Evolutionary conservation across 1,140 invertebrate genomes (phyloP).

Genomic region (Neocloeon triangulifer): DNA sequence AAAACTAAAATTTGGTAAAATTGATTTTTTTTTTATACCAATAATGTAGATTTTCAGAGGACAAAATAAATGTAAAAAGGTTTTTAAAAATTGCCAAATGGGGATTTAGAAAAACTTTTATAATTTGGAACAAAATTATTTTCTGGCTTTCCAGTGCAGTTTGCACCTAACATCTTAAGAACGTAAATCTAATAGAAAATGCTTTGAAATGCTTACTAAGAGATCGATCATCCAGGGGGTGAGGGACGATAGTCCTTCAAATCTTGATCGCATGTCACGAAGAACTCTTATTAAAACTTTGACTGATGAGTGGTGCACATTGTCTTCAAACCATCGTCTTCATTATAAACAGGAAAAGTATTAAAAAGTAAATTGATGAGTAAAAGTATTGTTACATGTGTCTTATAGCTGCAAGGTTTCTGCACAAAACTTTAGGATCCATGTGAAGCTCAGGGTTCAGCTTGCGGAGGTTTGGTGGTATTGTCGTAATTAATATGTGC

Average conservation of each 20-base stretch:
- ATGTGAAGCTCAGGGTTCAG: conserved; percentile 79
- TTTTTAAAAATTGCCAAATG: no score
- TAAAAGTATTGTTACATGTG: conserved; percentile 30
- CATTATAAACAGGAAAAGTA: conserved; percentile 7
- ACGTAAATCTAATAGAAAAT: no score
- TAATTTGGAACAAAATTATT: conserved; percentile 2
- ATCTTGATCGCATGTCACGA: conserved; percentile 69
- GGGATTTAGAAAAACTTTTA: conserved; percentile 7
- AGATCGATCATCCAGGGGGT: conserved; percentile 95
- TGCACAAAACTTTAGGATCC: conserved; percentile 63
- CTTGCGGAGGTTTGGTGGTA: conserved; percentile 81
- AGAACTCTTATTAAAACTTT: conserved; percentile 86
- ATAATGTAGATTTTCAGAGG: background rate
- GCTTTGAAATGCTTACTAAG: no score
- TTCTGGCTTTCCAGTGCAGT: no score
- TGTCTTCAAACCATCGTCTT: conserved; percentile 93
- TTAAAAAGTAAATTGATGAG: background rate
- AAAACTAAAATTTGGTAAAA: background rate
- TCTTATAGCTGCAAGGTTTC: conserved; percentile 78
- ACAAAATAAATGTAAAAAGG: conserved; percentile 2
- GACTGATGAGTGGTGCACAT: conserved; percentile 90
- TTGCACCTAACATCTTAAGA: no score
- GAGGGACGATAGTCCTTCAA: conserved; percentile 71
- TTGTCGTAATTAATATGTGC: conserved; percentile 72
- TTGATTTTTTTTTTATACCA: no score